Evolutionary conservation across 2,113 vertebrate genomes (phyloP).

Genomic region (Anser cygnoides): DNA sequence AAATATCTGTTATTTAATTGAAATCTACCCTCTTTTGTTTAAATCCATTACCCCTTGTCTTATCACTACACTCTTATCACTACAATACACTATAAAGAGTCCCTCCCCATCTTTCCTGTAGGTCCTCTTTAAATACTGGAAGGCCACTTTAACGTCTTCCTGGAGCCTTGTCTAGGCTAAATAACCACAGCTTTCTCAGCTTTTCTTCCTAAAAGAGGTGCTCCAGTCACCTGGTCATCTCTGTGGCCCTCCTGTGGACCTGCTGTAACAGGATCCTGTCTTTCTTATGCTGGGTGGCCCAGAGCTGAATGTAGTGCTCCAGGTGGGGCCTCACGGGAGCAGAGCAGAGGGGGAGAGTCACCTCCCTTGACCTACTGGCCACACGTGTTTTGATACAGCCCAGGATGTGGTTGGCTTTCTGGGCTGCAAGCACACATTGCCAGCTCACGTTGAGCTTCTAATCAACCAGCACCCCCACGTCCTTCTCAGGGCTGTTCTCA

Average conservation of each 20-base stretch:
- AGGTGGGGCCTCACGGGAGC: not conserved
- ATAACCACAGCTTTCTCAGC: not conserved
- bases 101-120: not conserved
- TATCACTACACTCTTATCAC: not conserved
- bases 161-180: not conserved
- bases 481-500: not conserved
- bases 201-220: not conserved
- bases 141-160: not conserved
- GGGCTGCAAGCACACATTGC: not conserved
- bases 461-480: not conserved
- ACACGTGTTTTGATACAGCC: not conserved
- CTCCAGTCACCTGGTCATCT: not conserved
- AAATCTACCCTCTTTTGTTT: not conserved
- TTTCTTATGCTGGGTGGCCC: not conserved
- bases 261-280: not conserved
- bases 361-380: not conserved
- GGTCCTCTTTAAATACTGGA: not conserved
- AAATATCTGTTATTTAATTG: too few relatives aligned
- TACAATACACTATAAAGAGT: not conserved
- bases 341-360: not conserved
- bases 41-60: not conserved
- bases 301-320: not conserved
- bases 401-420: not conserved
- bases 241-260: not conserved
- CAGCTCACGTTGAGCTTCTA: not conserved